A percentile compares a stretch with the other conserved stretches of the same genome.
Evolutionary conservation across 2,113 vertebrate species (phyloP).

Genomic region (Pandion haliaetus): DNA sequence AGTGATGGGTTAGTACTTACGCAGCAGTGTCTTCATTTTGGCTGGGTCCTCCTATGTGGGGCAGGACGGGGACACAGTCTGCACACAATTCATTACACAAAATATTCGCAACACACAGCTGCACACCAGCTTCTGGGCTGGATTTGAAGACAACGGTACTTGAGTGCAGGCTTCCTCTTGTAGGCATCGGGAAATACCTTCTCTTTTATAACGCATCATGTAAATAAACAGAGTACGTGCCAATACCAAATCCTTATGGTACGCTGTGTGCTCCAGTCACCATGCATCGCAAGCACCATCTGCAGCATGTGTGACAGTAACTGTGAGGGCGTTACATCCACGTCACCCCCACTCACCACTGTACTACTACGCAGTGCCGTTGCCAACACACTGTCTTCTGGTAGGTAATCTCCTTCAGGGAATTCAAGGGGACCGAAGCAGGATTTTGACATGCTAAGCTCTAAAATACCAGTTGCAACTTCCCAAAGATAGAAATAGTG

Average conservation of each 20-base stretch:
- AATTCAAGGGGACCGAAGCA: neutral
- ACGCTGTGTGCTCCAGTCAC: neutral
- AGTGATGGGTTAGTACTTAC: neutral
- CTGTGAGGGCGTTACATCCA: neutral
- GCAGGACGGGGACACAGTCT: neutral
- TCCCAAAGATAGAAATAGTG: constrained; percentile 20
- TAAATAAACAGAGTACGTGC: neutral
- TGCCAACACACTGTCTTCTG: neutral
- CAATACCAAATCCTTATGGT: neutral
- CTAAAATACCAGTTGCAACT: neutral
- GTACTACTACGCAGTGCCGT: accelerated
- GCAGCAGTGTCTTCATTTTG: neutral
- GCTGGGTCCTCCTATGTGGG: neutral
- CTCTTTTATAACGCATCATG: neutral
- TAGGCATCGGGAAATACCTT: neutral
- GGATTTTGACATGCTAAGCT: neutral
- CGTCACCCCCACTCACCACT: accelerated
- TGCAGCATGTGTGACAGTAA: accelerated
- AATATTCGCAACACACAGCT: neutral
- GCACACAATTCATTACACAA: neutral
- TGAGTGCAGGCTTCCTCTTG: neutral
- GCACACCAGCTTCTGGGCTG: neutral
- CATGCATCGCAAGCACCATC: accelerated
- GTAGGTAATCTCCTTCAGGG: neutral
- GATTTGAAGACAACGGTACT: neutral